Base-by-base conservation (phyloP, 2,797 vertebrate genomes). In the Melanotaenia maccullochi region DNA sequence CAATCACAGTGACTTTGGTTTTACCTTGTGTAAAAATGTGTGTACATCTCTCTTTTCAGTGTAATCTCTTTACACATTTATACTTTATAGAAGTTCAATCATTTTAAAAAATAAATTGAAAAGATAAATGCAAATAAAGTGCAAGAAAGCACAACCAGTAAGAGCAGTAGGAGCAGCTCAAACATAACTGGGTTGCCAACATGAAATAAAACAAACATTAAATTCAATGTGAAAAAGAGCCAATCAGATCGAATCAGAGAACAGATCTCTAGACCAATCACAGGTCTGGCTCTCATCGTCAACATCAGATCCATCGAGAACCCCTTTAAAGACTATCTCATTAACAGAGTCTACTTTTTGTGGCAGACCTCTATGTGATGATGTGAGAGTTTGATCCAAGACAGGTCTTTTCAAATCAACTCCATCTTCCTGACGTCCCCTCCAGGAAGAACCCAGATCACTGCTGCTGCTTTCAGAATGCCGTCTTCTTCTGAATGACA, bases 231-330 rank as follows among this genome's bases (percentile, higher is more conserved):
- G 20, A 59, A 38, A 38, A 38, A 55, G 40, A n/a, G 35, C 14
- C 25, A 74, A 52, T 89, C 72, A 90, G 24, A 77, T 1, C 0
- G 85, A 90, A 68, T 92, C 90, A 30, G 87, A 86, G 71, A 93
- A 93, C 25, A 93, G 79, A 82, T 93, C 93, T 86, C 71, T 86
- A 1, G 91, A 93, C 82, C 84, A 92, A 79, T 93, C 83, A 82
- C 71, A 89, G 1, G 56, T 52, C 44, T 81, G 63, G 14, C 66
- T 78, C 18, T 71, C 65, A 13, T 81, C 67, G 3, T 76, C 63
- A 5, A 28, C 16, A 16, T 42, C 8, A 11, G 65, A 65, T 55
- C n/a, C 38, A 28, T 72, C 22, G 25, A 42, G 38, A 47, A 2
- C 40, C 2, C 3, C 22, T 3, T 70, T 60, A 3, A 24, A 24